Percentiles rank a stretch among this genome's conserved stretches.
Evolutionary conservation across 2,113 vertebrate species (phyloP).

Genomic region (Siphamia tubifer): DNA sequence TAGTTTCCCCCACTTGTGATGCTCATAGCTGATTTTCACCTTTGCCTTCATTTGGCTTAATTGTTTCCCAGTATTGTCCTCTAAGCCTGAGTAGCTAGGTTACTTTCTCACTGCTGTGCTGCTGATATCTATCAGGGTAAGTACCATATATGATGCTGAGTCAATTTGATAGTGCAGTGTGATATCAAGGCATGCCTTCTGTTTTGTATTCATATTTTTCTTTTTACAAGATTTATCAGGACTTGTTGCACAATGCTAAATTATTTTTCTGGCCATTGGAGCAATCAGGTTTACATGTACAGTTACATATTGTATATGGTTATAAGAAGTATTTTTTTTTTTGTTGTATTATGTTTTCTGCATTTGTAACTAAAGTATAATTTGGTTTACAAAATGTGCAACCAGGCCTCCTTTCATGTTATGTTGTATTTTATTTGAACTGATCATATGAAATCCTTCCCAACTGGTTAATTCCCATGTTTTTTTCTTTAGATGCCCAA

Average conservation of each 20-base stretch:
- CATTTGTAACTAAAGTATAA: background rate
- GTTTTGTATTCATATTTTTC: background rate
- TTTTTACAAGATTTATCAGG: slow-evolving; percentile 47
- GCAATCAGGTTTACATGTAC: background rate
- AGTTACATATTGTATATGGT: background rate
- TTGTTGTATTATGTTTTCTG: background rate
- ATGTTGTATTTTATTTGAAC: slow-evolving; percentile 67
- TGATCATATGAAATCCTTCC: slow-evolving; percentile 61
- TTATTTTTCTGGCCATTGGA: slow-evolving; percentile 14
- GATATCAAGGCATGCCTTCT: slow-evolving; percentile 63
- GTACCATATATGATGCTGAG: slow-evolving; percentile 58
- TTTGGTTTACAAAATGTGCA: slow-evolving; percentile 62
- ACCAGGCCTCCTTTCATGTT: slow-evolving; percentile 69
- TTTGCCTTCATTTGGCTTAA: slow-evolving; percentile 86
- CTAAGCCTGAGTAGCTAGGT: slow-evolving; percentile 62
- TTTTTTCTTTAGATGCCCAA: slow-evolving; percentile 99
- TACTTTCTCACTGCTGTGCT: slow-evolving; percentile 60
- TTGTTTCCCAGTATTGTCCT: slow-evolving; percentile 62
- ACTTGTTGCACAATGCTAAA: slow-evolving; percentile 72
- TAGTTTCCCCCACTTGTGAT: slow-evolving; percentile 64
- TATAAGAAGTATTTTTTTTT: background rate
- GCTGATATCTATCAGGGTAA: slow-evolving; percentile 71
- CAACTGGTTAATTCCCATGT: slow-evolving; percentile 92
- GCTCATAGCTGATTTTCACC: slow-evolving; percentile 83
- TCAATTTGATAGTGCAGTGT: slow-evolving; percentile 41